These are phyloP conservation scores for Echeneis naucrates DNA, from an alignment of 2,797 vertebrate genomes.

Conservation along the genomic window DNA sequence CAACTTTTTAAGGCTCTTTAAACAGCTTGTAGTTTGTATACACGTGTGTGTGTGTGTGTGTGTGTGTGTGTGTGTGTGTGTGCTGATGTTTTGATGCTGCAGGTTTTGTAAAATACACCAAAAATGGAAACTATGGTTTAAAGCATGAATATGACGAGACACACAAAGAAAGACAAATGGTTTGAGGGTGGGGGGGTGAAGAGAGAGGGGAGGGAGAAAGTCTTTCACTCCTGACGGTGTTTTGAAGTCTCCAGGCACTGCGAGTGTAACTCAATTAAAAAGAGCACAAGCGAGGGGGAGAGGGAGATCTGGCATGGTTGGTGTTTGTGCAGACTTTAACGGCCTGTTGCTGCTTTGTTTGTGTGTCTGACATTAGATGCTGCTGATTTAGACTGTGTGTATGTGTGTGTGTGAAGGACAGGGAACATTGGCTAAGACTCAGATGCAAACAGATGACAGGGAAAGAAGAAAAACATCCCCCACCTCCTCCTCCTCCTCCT, in stretches of 20 bases:
- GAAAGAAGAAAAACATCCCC: slow-evolving; percentile 45
- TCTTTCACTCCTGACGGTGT: slow-evolving; percentile 1
- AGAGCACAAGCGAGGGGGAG: slow-evolving; percentile 6
- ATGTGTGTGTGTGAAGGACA: background rate
- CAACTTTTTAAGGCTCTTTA: background rate
- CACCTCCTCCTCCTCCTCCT: slow-evolving; percentile 24
- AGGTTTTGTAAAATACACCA: slow-evolving; percentile 16
- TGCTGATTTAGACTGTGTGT: slow-evolving; percentile 10
- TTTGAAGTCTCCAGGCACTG: slow-evolving; percentile 12
- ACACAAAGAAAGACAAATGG: slow-evolving; percentile 1
- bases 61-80: background rate
- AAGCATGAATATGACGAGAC: slow-evolving; percentile 15
- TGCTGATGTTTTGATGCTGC: slow-evolving; percentile 15
- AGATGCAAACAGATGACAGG: slow-evolving; percentile 62
- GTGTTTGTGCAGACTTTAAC: slow-evolving; percentile 30
- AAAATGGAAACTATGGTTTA: slow-evolving; percentile 40
- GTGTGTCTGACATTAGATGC: slow-evolving; percentile 36
- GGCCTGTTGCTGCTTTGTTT: slow-evolving; percentile 58
- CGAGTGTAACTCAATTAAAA: slow-evolving; percentile 37
- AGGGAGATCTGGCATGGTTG: slow-evolving; percentile 30
- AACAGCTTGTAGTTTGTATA: background rate
- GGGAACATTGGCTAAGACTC: slow-evolving; percentile 17
- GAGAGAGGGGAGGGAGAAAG: slow-evolving; percentile 1
- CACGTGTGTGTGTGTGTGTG: background rate
- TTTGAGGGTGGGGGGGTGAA: background rate